phyloP scores from a whole-genome alignment of 2,113 vertebrate genomes.

The human region DNA sequence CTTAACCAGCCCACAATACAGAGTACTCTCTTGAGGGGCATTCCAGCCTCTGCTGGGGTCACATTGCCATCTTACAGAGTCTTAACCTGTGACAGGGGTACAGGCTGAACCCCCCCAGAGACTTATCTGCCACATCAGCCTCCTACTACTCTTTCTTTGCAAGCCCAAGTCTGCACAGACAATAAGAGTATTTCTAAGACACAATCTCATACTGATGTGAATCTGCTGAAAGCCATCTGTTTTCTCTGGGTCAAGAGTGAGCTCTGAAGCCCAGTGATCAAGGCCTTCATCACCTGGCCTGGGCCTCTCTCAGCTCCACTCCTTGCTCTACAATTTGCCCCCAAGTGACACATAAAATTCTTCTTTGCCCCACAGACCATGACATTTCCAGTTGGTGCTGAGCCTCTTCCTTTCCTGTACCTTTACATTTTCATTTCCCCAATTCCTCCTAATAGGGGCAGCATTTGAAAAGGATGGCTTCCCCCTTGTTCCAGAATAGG shows the following conservation, averaged over 20 bases:
- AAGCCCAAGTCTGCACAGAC: background rate
- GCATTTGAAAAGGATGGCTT: background rate
- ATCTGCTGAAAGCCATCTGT: background rate
- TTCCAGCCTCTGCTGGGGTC: background rate
- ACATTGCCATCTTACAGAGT: no score
- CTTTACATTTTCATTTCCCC: background rate
- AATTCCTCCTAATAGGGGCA: background rate
- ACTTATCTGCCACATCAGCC: background rate
- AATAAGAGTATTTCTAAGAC: background rate
- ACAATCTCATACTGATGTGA: background rate
- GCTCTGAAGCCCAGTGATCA: background rate
- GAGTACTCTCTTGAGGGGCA: background rate
- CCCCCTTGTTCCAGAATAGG: background rate
- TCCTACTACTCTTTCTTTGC: background rate
- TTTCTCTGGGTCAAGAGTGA: fast-evolving
- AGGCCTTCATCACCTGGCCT: background rate
- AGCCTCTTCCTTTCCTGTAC: background rate
- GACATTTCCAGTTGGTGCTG: background rate
- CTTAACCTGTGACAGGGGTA: background rate
- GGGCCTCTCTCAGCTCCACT: background rate
- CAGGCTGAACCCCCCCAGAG: background rate
- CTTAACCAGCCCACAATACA: background rate
- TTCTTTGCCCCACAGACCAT: background rate
- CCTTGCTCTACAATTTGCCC: background rate
- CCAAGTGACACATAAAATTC: background rate